Percentiles rank a stretch among this genome's conserved stretches.
Conservation (phyloP, 2,888 invertebrate species). For the Chrysodeixis includens region DNA sequence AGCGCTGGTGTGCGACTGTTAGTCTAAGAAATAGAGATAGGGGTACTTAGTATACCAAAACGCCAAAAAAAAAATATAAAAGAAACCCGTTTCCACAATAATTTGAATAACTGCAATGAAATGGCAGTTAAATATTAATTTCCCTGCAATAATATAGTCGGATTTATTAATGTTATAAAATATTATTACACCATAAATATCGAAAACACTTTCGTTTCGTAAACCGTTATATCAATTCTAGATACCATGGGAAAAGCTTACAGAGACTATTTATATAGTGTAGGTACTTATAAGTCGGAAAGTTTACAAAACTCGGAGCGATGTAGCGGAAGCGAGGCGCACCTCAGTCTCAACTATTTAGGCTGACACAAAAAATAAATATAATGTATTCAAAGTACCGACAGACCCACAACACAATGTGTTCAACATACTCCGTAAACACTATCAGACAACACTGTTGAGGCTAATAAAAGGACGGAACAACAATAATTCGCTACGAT, state of each 20-base stretch:
- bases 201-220: neutral
- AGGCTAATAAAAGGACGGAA: slow-evolving; percentile 68
- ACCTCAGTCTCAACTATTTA: slow-evolving; percentile 46
- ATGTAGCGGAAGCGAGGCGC: slow-evolving; percentile 48
- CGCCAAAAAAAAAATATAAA: neutral
- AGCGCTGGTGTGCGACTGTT: neutral
- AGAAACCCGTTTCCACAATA: no score
- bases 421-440: slow-evolving; percentile 55
- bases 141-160: no score
- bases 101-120: no score
- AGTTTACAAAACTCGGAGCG: slow-evolving; percentile 41
- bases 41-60: neutral
- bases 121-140: no score
- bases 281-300: slow-evolving; percentile 44
- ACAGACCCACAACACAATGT: slow-evolving; percentile 22
- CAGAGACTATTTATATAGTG: slow-evolving; percentile 38
- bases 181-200: no score
- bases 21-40: neutral
- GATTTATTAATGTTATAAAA: no score
- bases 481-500: slow-evolving; percentile 67
- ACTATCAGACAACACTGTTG: slow-evolving; percentile 64
- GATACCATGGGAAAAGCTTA: slow-evolving; percentile 33
- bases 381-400: slow-evolving; percentile 16
- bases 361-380: slow-evolving; percentile 42
- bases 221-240: slow-evolving; percentile 35